Base-by-base conservation (phyloP, 2,797 vertebrate species). In the Sebastes wilsoni region DNA sequence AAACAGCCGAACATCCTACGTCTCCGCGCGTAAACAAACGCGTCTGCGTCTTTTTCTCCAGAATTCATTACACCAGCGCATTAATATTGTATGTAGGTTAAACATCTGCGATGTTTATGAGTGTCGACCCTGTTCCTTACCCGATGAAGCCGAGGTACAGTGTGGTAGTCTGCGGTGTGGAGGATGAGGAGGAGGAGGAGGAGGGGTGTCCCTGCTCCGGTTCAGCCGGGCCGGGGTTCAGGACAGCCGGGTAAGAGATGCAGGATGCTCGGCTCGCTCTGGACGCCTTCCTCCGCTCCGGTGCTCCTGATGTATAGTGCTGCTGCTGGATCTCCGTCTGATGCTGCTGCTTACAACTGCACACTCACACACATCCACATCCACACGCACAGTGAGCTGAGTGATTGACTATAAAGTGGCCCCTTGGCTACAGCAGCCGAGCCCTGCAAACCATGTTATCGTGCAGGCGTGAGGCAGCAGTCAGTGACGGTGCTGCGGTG, bases 371-470 rank as follows among this genome's bases (percentile, higher is more conserved):
- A 34, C 77, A 54, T 66, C 49, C 38, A 27, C 59, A 25, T 36
- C 32, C 72, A 4, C 75, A 23, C 82, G 32, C 77, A 46, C 38
- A 27, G 38, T 1, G 49, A 20, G 13, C 61, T 18, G 77, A 11
- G 55, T 80, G 81, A 25, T 27, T 79, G 65, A 72, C 64, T 71
- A 42, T 42, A 61, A 58, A 69, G 77, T 72, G 87, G 77, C 77
- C 82, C 82, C 83, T 60, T 88, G 90, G 87, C 82, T 92, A 93
- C 81, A 90, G 88, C 90, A 86, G 89, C 91, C 81, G 90, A 88
- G 87, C 82, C 89, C 88, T 64, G 89, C 87, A 88, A 64, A 95
- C 87, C 95, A 95, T 96, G 93, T 86, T 87, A 94, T 62, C 72
- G 84, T 81, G 89, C 82, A 72, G 80, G 74, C 64, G 74, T 74